phyloP scores from a whole-genome alignment of 2,888 invertebrate species.

The Nineta flava region DNA sequence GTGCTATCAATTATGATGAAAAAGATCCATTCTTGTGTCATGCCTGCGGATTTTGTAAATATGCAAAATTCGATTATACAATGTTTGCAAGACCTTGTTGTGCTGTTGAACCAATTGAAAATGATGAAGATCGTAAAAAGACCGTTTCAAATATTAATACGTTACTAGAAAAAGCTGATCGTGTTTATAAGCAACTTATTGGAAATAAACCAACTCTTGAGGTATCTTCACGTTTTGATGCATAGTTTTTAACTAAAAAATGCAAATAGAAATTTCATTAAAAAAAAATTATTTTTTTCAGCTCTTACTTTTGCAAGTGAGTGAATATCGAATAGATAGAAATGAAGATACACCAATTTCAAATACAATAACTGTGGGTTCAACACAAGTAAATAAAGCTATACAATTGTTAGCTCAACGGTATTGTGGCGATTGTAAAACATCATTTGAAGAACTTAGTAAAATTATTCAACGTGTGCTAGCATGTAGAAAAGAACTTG shows the following conservation, averaged over 20 bases:
- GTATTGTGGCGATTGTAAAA: slow-evolving; percentile 89
- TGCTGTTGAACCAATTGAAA: slow-evolving; percentile 94
- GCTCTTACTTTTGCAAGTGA: slow-evolving; percentile 69
- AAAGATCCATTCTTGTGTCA: slow-evolving; percentile 98
- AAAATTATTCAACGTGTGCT: slow-evolving; percentile 80
- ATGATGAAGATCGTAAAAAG: slow-evolving; percentile 91
- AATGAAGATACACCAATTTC: slow-evolving; percentile 31
- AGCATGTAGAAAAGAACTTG: slow-evolving; percentile 78
- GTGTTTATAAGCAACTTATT: slow-evolving; percentile 80
- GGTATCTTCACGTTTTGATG: slow-evolving; percentile 23
- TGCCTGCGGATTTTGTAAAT: slow-evolving; percentile 98
- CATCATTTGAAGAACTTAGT: slow-evolving; percentile 87
- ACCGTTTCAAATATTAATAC: slow-evolving; percentile 83
- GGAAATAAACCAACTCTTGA: slow-evolving; percentile 83
- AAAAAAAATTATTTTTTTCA: slow-evolving; percentile 17
- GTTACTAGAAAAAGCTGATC: slow-evolving; percentile 84
- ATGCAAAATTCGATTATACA: slow-evolving; percentile 96
- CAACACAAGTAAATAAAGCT: slow-evolving; percentile 67
- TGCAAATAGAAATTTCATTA: too few species aligned
- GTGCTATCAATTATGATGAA: slow-evolving; percentile 97
- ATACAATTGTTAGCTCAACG: slow-evolving; percentile 90
- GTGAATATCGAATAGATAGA: slow-evolving; percentile 68
- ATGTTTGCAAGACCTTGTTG: slow-evolving; percentile 82
- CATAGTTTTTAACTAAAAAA: not conserved
- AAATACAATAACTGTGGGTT: slow-evolving; percentile 15